phyloP scores from a whole-genome alignment of 2,113 vertebrate genomes.

The Ibidorhyncha struthersii region DNA sequence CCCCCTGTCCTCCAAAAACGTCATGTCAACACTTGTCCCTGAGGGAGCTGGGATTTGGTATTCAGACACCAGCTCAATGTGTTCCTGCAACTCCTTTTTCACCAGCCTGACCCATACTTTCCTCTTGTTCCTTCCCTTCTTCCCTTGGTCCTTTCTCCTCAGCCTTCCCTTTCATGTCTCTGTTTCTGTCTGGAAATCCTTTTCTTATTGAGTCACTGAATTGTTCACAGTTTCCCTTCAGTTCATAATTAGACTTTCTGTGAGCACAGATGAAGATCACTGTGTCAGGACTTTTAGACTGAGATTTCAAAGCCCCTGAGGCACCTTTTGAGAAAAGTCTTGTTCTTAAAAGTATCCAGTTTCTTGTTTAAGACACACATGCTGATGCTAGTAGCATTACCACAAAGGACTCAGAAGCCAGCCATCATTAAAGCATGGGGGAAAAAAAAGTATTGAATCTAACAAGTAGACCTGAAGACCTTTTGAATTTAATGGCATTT shows the following conservation, averaged over 20 bases:
- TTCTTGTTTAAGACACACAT: neutral
- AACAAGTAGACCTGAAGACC: neutral
- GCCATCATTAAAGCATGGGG: neutral
- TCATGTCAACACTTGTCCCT: neutral
- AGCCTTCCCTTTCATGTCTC: neutral
- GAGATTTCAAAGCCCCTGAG: slow-evolving; percentile 12
- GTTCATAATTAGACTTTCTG: neutral
- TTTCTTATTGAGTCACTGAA: slow-evolving; percentile 24
- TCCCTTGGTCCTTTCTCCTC: neutral
- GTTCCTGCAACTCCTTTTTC: neutral
- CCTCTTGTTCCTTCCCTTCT: neutral
- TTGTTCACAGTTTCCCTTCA: slow-evolving; percentile 23
- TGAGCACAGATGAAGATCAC: neutral
- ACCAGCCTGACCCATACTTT: neutral
- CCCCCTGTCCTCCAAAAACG: neutral
- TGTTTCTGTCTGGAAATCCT: neutral
- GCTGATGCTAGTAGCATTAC: neutral
- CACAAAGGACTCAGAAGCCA: neutral
- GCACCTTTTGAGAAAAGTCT: neutral
- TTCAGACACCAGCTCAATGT: neutral
- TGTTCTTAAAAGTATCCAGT: neutral
- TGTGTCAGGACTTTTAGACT: neutral
- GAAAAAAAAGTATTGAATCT: neutral
- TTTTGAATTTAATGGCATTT: neutral
- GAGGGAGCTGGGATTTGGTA: neutral